Evolutionary conservation across 2,888 invertebrate genomes (phyloP), one percentile per base, ranked within the genome.

Genomic region (Chloromyia formosa): DNA sequence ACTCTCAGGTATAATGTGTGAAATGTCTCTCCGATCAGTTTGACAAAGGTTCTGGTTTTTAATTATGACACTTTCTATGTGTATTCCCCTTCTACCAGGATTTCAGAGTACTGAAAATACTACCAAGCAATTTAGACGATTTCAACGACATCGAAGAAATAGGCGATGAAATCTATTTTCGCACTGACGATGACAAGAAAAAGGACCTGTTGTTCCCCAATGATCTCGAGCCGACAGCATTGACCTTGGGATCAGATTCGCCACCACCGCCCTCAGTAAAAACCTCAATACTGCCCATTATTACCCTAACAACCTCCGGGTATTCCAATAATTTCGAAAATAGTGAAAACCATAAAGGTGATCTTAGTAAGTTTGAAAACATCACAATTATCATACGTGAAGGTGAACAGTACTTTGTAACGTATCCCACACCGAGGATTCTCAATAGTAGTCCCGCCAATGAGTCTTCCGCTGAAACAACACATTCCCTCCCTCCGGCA

Each of bases 51-150:
- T n/a, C n/a, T n/a, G n/a, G n/a, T n/a, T n/a, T n/a, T n/a, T n/a
- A n/a, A n/a, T n/a, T n/a, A n/a, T n/a, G n/a, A n/a, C n/a, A n/a
- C n/a, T n/a, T n/a, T n/a, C n/a, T n/a, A n/a, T n/a, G n/a, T n/a
- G n/a, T n/a, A n/a, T n/a, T n/a, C 27, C 7, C 7, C 7, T 35
- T 35, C 7, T 35, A 35, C 27, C 62, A 81, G 80, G 81, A 81
- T 73, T 81, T 80, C 68, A 78, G 77, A 66, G 74, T 79, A 64
- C 74, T 81, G 20, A 81, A 81, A 79, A 79, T 81, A 75, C 66
- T 81, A 10, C 80, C 80, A 72, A 80, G 78, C 56, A 79, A 79
- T 66, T 53, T 79, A n/a, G 79, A 80, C 45, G 78, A 80, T 64
- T 76, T 79, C 22, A 79, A 78, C 5, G 79, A 79, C 69, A 78